These are phyloP conservation scores for Scartelaos histophorus DNA, from an alignment of 2,113 vertebrate genomes.

Conservation along the genomic window DNA sequence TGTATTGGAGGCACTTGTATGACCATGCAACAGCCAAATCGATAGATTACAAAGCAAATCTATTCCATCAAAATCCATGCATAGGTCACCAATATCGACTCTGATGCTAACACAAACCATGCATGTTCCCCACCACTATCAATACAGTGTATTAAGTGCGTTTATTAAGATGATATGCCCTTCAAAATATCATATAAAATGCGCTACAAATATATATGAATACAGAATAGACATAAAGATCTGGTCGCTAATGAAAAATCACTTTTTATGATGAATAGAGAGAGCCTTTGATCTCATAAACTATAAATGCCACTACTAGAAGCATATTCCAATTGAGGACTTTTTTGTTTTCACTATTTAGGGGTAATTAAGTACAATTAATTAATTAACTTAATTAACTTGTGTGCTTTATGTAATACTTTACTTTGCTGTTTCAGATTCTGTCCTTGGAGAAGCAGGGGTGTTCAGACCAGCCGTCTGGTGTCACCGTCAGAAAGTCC, in stretches of 20 bases:
- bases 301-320: neutral
- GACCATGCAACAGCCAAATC: neutral
- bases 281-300: neutral
- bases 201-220: constrained; percentile 16
- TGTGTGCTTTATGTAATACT: neutral
- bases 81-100: neutral
- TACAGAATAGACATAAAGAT: constrained; percentile 16
- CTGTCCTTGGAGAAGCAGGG: constrained; percentile 85
- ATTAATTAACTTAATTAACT: neutral
- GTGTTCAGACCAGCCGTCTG: constrained; percentile 83
- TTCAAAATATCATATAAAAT: constrained; percentile 2
- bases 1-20: neutral
- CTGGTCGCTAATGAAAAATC: constrained; percentile 10
- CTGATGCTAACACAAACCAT: constrained; percentile 7
- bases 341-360: neutral
- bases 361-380: too few relatives aligned
- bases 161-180: constrained; percentile 11
- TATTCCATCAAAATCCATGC: neutral
- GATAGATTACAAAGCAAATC: neutral
- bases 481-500: constrained; percentile 86
- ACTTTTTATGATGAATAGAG: neutral
- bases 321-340: neutral
- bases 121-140: neutral
- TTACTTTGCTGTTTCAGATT: constrained; percentile 70
- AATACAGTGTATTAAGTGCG: constrained; percentile 13